Percentiles rank a stretch among this genome's conserved stretches.
phyloP scores from a whole-genome alignment of 2,888 invertebrate species.

The Stenotaenia linearis region DNA sequence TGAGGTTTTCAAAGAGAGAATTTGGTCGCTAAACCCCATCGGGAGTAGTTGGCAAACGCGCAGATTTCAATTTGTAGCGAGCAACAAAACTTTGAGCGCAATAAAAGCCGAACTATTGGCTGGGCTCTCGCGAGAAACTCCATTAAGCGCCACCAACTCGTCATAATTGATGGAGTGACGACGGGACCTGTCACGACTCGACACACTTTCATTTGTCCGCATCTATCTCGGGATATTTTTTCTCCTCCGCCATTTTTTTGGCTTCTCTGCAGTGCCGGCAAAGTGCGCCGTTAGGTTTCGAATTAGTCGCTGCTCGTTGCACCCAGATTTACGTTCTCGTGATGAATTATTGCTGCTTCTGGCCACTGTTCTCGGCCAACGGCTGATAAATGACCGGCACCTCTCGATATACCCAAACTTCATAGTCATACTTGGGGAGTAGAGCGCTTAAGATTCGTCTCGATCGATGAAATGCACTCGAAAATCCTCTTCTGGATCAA shows the following conservation, averaged over 20 bases:
- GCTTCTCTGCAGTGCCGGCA: not conserved
- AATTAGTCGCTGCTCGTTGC: not conserved
- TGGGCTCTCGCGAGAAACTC: not conserved
- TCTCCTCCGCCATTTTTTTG: not conserved
- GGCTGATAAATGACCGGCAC: not conserved
- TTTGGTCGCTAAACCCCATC: not conserved
- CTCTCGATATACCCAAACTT: slow-evolving; percentile 8
- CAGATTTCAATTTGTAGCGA: slow-evolving; percentile 26
- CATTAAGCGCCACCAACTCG: slow-evolving; percentile 1
- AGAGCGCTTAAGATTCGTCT: not conserved
- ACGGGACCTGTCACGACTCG: slow-evolving; percentile 23
- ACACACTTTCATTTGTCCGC: slow-evolving; percentile 21
- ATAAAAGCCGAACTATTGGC: not conserved
- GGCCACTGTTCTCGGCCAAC: not conserved
- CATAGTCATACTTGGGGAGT: not conserved
- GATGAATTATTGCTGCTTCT: not conserved
- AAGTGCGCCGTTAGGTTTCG: not conserved
- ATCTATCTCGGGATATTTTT: not conserved
- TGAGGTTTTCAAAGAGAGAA: not conserved
- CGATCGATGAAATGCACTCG: not conserved
- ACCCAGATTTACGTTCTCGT: not conserved
- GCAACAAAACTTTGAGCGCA: slow-evolving; percentile 3
- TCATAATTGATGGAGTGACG: slow-evolving; percentile 26
- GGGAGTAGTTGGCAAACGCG: slow-evolving; percentile 1
- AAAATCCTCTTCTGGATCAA: not conserved